These are phyloP conservation scores for Cecropterus lyciades DNA, from an alignment of 1,140 invertebrate species.

Conservation along the genomic window DNA sequence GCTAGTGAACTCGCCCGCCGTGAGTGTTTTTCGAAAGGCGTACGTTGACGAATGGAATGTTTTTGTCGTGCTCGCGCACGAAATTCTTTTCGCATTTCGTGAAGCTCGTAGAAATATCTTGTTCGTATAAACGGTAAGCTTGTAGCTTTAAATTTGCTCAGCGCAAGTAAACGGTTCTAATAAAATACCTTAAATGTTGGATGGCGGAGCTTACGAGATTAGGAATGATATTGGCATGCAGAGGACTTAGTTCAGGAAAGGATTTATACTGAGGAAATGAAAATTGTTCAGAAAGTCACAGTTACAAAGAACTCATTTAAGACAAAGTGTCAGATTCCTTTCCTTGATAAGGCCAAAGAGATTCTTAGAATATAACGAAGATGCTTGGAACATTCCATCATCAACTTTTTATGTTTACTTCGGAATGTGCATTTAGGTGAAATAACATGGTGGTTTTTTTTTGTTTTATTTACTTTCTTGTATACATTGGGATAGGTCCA, in stretches of 20 bases:
- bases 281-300: conserved; percentile 67
- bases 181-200: conserved; percentile 6
- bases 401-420: conserved; percentile 1
- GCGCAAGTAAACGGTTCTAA: conserved; percentile 6
- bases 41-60: conserved; percentile 36
- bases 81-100: conserved; percentile 32
- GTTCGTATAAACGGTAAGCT: background rate
- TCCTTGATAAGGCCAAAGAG: conserved; percentile 40
- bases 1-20: conserved; percentile 54
- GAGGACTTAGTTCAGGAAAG: conserved; percentile 45
- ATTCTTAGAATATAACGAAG: conserved; percentile 4
- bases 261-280: conserved; percentile 62
- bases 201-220: conserved; percentile 38
- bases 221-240: conserved; percentile 55
- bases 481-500: too few species aligned
- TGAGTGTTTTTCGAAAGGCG: conserved; percentile 50
- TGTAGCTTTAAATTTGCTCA: conserved; percentile 3
- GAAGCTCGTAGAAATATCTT: conserved; percentile 10
- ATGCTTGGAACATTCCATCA: background rate
- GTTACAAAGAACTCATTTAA: conserved; percentile 49
- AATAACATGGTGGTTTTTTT: too few species aligned
- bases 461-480: too few species aligned
- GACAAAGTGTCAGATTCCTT: conserved; percentile 52
- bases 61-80: conserved; percentile 23
- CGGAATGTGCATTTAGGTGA: too few species aligned